phyloP scores from a whole-genome alignment of 2,113 vertebrate species.

The Rhipidura dahli region DNA sequence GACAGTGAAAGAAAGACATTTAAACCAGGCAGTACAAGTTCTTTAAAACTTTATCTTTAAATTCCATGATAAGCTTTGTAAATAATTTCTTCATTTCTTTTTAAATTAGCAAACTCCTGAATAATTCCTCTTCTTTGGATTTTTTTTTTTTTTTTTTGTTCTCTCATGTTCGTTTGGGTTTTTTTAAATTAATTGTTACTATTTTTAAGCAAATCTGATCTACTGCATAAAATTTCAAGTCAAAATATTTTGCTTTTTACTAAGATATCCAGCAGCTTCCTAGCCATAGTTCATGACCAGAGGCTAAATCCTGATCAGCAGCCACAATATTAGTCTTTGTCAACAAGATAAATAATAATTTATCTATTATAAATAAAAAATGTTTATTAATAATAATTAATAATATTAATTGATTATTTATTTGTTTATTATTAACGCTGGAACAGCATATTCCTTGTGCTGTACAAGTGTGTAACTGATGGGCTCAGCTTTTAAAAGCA shows the following conservation, averaged over 20 bases:
- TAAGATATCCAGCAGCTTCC: neutral
- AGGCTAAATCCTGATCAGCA: neutral
- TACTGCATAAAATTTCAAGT: neutral
- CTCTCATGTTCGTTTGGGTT: neutral
- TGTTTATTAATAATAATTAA: too few species aligned
- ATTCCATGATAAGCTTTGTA: neutral
- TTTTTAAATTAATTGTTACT: neutral
- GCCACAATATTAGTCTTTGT: neutral
- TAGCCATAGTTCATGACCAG: neutral
- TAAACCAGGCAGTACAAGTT: neutral
- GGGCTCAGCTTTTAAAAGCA: neutral
- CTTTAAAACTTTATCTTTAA: neutral
- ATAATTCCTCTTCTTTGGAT: neutral
- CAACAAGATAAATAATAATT: too few species aligned
- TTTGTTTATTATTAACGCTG: too few species aligned
- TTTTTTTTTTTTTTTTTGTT: neutral
- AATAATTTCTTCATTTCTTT: neutral
- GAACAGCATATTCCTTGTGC: neutral
- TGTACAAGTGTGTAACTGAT: accelerated
- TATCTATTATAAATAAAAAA: too few species aligned
- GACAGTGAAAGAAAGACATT: neutral
- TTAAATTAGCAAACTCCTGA: neutral
- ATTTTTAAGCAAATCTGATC: neutral
- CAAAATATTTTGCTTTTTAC: neutral
- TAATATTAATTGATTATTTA: neutral